Base-by-base conservation (phyloP, 2,797 vertebrate genomes). In the Sternotherus odoratus region DNA sequence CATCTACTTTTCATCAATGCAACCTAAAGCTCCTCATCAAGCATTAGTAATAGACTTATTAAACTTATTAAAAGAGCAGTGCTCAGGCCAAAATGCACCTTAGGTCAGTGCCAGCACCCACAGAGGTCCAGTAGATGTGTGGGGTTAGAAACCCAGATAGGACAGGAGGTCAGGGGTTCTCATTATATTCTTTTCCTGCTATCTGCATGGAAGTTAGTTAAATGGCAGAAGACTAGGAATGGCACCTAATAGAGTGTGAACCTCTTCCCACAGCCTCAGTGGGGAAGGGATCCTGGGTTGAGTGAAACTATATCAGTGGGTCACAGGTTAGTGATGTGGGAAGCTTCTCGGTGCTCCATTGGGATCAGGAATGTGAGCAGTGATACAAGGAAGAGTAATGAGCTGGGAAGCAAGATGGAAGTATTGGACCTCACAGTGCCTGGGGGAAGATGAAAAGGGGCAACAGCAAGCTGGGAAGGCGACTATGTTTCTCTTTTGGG, bases 41-140 rank as follows among this genome's bases (percentile, higher is more conserved):
- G 46, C 1, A 0, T 75, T 17, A 74, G 21, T 50, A 48, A 79
- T 79, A 13, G 46, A n/a, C 6, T 39, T 36, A n/a, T 66, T 91
- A 12, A 83, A 39, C 0, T 69, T 43, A 8, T 10, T 49, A 3
- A 5, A 74, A 88, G 46, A 83, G 11, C 24, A 8, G 2, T 1
- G 7, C n/a, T 77, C 2, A 15, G 36, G 48, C 17, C 50, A 50
- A 43, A 75, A 75, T 0, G 0, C 0, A 2, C 4, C 46, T 53
- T 33, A 50, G 46, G 19, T 5, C 51, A 75, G 46, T 82, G 77
- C 36, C 80, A 74, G 75, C 30, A 9, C n/a, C 43, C 23, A 46
- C 6, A 26, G 12, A 74, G 39, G 15, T 85, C n/a, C 57, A 46
- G 60, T 0, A 4, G 50, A 50, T 43, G 49, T 2, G n/a, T 50